These are phyloP conservation scores for Labia minor DNA, from an alignment of 2,888 invertebrate species.

Conservation along the genomic window DNA sequence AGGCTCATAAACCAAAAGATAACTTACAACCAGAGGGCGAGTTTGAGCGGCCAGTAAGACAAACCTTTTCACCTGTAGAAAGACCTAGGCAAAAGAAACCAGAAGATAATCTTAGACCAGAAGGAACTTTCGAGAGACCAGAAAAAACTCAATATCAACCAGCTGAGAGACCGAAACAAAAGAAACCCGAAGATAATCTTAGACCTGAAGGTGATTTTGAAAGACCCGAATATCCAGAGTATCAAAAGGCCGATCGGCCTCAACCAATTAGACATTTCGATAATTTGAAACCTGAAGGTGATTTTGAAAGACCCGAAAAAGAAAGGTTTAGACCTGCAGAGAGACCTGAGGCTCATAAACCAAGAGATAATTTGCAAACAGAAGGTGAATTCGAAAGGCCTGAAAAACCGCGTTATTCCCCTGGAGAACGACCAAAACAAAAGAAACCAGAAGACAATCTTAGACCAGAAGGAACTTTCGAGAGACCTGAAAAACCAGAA, in stretches of 20 bases:
- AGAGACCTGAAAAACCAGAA: conserved; percentile 45
- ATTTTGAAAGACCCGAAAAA: conserved; percentile 31
- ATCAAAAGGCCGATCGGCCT: conserved; percentile 41
- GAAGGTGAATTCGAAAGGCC: conserved; percentile 41
- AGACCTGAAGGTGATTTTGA: conserved; percentile 47
- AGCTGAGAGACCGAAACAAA: conserved; percentile 43
- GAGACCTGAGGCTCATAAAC: conserved; percentile 33
- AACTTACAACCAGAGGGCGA: conserved; percentile 48
- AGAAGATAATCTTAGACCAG: conserved; percentile 26
- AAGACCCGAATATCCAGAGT: conserved; percentile 39
- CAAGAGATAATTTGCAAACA: conserved; percentile 39
- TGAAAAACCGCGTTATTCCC: conserved; percentile 29
- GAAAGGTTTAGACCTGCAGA: conserved; percentile 37
- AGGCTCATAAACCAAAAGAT: conserved; percentile 31
- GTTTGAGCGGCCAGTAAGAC: conserved; percentile 37
- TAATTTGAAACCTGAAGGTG: conserved; percentile 34
- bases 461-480: conserved; percentile 32
- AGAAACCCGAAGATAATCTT: conserved; percentile 44
- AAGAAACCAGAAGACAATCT: conserved; percentile 31
- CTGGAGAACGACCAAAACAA: conserved; percentile 31
- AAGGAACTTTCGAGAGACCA: conserved; percentile 44
- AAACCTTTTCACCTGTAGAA: conserved; percentile 32
- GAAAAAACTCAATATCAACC: conserved; percentile 38
- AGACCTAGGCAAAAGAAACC: conserved; percentile 37
- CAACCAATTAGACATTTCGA: conserved; percentile 31